Evolutionary conservation across 2,113 vertebrate genomes (phyloP).

Genomic region (Erpornis zantholeuca): DNA sequence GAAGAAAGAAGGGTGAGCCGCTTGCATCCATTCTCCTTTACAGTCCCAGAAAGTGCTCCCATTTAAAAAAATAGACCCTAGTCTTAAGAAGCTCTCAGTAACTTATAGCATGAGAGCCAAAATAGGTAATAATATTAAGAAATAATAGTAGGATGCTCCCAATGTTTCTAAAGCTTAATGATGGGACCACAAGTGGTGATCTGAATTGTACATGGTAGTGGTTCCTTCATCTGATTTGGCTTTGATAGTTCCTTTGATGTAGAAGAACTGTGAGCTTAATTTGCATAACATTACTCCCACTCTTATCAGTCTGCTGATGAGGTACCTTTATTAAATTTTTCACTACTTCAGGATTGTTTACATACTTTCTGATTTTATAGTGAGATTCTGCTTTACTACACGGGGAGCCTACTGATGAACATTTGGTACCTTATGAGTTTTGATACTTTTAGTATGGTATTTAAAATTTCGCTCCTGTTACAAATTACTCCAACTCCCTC

Average conservation of each 20-base stretch:
- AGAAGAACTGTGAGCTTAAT: constrained; percentile 33
- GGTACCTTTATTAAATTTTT: constrained; percentile 40
- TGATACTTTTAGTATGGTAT: not conserved
- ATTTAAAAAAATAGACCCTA: not conserved
- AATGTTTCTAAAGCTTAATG: not conserved
- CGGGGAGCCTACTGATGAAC: not conserved
- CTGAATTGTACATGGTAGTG: constrained; percentile 41
- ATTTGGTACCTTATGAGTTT: constrained; percentile 1
- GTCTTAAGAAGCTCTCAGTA: not conserved
- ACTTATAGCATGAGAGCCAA: not conserved
- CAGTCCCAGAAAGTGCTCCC: not conserved
- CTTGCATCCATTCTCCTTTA: not conserved
- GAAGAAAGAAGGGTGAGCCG: not conserved
- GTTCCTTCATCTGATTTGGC: constrained; percentile 16
- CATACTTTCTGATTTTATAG: constrained; percentile 16
- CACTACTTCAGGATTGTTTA: constrained; percentile 1
- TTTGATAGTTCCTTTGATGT: constrained; percentile 51
- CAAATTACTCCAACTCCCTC: not conserved
- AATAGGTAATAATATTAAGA: not conserved
- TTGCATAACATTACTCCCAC: constrained; percentile 33
- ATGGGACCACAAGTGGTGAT: constrained; percentile 1
- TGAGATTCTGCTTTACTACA: not conserved
- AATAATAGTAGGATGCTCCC: not conserved
- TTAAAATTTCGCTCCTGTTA: not conserved
- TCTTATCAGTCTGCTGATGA: constrained; percentile 12